Evolutionary conservation across 35 echinoderm and acorn worm species (phyloP), one percentile per base, ranked within the genome.

Genomic region (Apostichopus californicus): DNA sequence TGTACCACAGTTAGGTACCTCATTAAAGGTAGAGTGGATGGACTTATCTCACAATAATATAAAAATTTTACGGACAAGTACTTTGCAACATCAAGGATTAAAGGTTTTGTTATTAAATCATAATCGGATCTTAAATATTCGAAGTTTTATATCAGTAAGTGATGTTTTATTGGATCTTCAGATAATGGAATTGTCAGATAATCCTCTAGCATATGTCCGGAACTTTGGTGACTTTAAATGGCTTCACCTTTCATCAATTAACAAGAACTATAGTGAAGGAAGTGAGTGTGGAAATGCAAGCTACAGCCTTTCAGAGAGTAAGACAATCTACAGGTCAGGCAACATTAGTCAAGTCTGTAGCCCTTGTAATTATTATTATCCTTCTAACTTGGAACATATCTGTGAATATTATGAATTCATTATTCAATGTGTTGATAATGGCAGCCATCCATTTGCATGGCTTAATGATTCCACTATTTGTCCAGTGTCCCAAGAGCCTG

Each of bases 371-470:
- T 18, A n/a, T 75, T 22, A 2, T 75, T 12, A 9, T 61, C 58
- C 7, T 61, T 61, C 58, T 12, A 61, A 61, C 12, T 75, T 18
- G 71, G 15, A 75, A 75, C 71, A 4, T 75, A 61, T 9, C 58
- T 75, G 71, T 75, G 71, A 75, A 75, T 75, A 75, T 75, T n/a
- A 20, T 75, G 71, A 75, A 75, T 75, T 6, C 6, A 75, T n/a
- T 75, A 13, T 75, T 22, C 15, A 75, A 18, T 75, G 71, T 22
- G 15, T 20, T 14, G 17, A 8, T 20, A 20, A 22, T n/a, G 7
- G 71, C 71, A 75, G 21, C n/a, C 20, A 75, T 2, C 3, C 34
- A 7, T 22, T 22, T 75, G 6, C 14, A 22, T 7, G 3, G 71
- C n/a, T 75, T 75, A 14, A 75, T 22, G n/a, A n/a, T 75, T 75